phyloP scores from a whole-genome alignment of 2,113 vertebrate species.

The Puffinus mauretanicus region DNA sequence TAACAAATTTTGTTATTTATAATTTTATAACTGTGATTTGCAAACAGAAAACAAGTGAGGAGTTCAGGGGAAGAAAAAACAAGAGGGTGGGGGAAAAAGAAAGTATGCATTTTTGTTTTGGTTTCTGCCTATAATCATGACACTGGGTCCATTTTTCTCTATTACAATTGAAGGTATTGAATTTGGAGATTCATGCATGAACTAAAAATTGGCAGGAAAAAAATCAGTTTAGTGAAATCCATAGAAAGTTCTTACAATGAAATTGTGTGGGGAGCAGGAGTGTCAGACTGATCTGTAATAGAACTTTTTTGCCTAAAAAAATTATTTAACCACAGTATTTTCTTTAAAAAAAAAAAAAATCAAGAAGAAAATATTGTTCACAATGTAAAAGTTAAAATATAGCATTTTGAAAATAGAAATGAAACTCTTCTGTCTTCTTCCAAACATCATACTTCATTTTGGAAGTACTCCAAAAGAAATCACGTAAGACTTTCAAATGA shows the following conservation, averaged over 20 bases:
- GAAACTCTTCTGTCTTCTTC: background rate
- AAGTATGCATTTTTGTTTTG: background rate
- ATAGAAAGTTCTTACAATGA: background rate
- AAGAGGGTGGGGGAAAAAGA: background rate
- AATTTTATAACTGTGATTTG: background rate
- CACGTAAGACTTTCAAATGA: background rate
- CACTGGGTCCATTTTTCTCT: background rate
- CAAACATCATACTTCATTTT: background rate
- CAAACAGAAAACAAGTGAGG: background rate
- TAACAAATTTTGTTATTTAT: background rate
- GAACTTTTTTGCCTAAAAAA: background rate
- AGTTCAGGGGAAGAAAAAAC: background rate
- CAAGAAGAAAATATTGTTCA: background rate
- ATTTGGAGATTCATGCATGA: conserved; percentile 16
- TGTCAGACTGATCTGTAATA: background rate
- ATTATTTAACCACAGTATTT: background rate
- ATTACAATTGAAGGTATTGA: background rate
- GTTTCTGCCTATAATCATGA: background rate
- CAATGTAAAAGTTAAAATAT: background rate
- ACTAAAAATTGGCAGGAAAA: background rate
- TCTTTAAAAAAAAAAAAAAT: background rate
- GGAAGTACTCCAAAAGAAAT: background rate
- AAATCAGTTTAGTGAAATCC: background rate
- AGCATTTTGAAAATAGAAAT: background rate
- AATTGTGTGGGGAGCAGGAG: background rate